A percentile compares a stretch with the other conserved stretches of the same genome.
These are phyloP conservation scores for Loripinus fragilis DNA, from an alignment of 2,888 invertebrate species.

Conservation along the genomic window DNA sequence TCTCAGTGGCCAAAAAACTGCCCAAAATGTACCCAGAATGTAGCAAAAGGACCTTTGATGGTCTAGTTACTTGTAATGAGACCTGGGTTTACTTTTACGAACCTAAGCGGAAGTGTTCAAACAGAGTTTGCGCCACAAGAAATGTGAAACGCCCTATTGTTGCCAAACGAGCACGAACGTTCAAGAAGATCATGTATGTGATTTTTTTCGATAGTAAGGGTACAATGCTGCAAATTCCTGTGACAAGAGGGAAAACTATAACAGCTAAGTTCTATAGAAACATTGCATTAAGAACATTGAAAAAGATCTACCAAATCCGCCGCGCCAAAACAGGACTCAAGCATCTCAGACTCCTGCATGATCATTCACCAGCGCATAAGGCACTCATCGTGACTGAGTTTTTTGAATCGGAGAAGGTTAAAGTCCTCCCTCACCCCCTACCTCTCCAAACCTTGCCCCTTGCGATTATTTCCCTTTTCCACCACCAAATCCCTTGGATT, in stretches of 20 bases:
- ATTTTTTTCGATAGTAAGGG: neutral
- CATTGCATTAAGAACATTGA: neutral
- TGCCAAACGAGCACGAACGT: neutral
- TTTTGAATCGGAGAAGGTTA: neutral
- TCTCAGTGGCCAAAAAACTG: neutral
- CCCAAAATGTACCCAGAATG: constrained; percentile 9
- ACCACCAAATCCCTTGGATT: constrained; percentile 17
- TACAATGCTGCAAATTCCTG: neutral
- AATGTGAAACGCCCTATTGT: constrained; percentile 2
- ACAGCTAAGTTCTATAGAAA: neutral
- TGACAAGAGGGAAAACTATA: neutral
- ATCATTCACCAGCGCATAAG: neutral
- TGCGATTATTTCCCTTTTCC: constrained; percentile 11
- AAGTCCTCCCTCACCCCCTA: neutral
- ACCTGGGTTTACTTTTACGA: constrained; percentile 8
- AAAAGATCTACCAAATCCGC: neutral
- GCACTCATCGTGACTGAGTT: neutral
- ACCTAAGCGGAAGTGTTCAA: neutral
- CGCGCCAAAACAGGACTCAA: constrained; percentile 3
- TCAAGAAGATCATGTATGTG: neutral
- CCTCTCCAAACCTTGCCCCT: constrained; percentile 20
- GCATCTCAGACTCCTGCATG: neutral
- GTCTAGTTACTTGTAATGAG: constrained; percentile 10
- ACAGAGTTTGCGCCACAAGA: constrained; percentile 3
- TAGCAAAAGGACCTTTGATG: neutral